Conservation (phyloP, 2,888 invertebrate species). For the Erpobdella octoculata region DNA sequence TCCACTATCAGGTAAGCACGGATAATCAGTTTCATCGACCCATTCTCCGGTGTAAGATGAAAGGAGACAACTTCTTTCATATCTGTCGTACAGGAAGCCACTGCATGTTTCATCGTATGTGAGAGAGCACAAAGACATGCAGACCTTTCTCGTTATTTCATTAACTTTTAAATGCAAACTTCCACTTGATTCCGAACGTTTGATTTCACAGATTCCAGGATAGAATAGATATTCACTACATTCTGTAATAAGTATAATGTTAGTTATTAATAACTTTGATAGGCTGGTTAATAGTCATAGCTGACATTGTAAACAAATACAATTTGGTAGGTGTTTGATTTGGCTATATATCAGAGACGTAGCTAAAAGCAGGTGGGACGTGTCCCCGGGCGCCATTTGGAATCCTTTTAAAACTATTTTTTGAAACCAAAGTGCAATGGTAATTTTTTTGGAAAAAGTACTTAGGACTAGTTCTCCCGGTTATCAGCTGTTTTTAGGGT, state of each 20-base stretch:
- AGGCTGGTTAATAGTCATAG: too few species aligned
- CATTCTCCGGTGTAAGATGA: slow-evolving; percentile 31
- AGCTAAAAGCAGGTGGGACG: too few species aligned
- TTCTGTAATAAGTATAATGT: not conserved
- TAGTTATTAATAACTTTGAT: too few species aligned
- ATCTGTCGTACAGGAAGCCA: slow-evolving; percentile 19
- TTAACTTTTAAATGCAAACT: not conserved
- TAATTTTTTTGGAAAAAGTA: too few species aligned
- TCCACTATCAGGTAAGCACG: slow-evolving; percentile 2
- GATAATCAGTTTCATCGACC: slow-evolving; percentile 2
- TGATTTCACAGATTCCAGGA: slow-evolving; percentile 16
- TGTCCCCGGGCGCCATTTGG: too few species aligned
- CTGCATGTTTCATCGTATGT: slow-evolving; percentile 25
- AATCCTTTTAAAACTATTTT: too few species aligned
- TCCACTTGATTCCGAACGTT: not conserved
- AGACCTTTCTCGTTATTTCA: slow-evolving; percentile 18
- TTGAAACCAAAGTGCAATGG: too few species aligned
- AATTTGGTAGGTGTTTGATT: too few species aligned
- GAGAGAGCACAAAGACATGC: slow-evolving; percentile 20
- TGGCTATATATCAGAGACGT: too few species aligned
- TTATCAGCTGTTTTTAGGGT: too few species aligned
- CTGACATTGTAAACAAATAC: too few species aligned
- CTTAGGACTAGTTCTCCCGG: too few species aligned
- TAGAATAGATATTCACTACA: slow-evolving; percentile 6
- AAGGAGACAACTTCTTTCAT: slow-evolving; percentile 6